phyloP scores from a whole-genome alignment of 2,797 vertebrate genomes.

The Steatocranus sp. region DNA sequence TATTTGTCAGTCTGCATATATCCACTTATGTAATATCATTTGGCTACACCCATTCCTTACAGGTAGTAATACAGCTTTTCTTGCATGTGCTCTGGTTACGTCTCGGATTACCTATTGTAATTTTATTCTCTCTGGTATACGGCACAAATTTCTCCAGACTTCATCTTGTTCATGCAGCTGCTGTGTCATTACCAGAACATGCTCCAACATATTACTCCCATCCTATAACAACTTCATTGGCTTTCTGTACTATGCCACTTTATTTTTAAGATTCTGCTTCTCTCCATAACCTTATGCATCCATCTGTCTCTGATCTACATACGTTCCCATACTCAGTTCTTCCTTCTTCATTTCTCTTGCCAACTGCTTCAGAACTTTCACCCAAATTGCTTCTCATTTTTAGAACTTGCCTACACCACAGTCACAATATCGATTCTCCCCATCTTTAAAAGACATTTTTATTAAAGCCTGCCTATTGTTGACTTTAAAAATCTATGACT shows the following conservation, averaged over 20 bases:
- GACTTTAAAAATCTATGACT: not conserved
- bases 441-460: not conserved
- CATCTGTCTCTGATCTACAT: accelerated
- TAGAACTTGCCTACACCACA: not conserved
- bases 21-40: not conserved
- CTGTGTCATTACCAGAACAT: not conserved
- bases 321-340: not conserved
- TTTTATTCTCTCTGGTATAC: not conserved
- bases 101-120: not conserved
- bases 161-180: not conserved
- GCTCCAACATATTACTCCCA: not conserved
- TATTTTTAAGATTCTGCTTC: not conserved
- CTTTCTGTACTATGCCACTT: not conserved
- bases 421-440: not conserved
- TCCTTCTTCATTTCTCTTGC: accelerated
- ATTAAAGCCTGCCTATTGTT: not conserved
- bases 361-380: accelerated
- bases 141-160: not conserved
- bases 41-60: not conserved
- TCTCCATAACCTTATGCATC: not conserved
- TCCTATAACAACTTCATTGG: not conserved
- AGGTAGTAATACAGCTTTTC: not conserved
- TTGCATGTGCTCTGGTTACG: not conserved
- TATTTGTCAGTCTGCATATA: not conserved
- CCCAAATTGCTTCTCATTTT: accelerated